Evolutionary conservation across 2,113 vertebrate genomes (phyloP).

Genomic region (Leucopternis melanops): DNA sequence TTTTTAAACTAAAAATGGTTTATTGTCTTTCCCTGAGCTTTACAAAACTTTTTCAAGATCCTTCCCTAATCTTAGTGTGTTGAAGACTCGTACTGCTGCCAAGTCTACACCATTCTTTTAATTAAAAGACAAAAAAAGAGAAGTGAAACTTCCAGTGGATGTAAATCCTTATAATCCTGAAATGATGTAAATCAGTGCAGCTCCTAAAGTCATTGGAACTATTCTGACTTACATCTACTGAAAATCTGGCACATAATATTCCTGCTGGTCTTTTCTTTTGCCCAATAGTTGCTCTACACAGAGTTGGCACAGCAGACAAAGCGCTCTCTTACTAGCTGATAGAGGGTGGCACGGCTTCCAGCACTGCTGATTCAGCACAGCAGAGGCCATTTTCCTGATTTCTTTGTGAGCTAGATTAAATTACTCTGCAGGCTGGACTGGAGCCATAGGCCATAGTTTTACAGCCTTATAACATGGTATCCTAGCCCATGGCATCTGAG

Average conservation of each 20-base stretch:
- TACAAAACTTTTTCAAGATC: background rate
- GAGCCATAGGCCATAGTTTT: conserved; percentile 31
- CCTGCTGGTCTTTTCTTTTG: conserved; percentile 31
- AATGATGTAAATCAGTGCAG: conserved; percentile 33
- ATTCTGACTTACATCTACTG: conserved; percentile 42
- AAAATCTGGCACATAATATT: conserved; percentile 43
- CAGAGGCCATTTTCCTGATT: conserved; percentile 21
- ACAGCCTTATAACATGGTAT: conserved; percentile 8
- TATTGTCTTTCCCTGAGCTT: background rate
- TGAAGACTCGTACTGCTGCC: background rate
- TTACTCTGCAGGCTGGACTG: conserved; percentile 28
- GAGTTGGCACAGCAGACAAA: background rate
- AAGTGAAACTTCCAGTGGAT: background rate
- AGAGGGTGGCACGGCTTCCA: conserved; percentile 15
- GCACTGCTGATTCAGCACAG: conserved; percentile 47
- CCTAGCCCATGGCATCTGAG: conserved; percentile 8
- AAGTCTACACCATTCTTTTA: conserved; percentile 29
- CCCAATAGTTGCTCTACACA: background rate
- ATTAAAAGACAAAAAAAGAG: conserved; percentile 5
- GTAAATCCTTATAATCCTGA: conserved; percentile 44
- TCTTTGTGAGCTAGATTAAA: conserved; percentile 52
- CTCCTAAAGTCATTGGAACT: conserved; percentile 9
- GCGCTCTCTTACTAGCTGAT: background rate
- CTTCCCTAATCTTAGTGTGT: background rate
- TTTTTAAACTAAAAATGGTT: background rate